These are phyloP conservation scores for Procambarus clarkii DNA, from an alignment of 1,140 invertebrate genomes.

Conservation along the genomic window DNA sequence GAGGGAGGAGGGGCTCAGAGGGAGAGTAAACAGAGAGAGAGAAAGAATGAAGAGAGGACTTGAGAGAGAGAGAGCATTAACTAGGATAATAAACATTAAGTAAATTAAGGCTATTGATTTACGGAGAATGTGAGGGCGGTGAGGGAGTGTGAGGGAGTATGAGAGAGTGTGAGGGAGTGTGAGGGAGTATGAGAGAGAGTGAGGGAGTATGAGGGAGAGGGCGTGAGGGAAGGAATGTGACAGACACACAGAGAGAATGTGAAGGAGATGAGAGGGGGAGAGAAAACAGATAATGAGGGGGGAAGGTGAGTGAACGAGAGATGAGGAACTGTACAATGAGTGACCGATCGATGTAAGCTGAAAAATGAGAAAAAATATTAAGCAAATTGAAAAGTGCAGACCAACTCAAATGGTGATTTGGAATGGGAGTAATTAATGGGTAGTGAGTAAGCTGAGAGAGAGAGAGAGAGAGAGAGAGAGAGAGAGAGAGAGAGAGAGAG, in stretches of 20 bases:
- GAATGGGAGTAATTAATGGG: background rate
- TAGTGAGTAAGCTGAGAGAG: background rate
- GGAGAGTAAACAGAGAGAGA: background rate
- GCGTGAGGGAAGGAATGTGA: background rate
- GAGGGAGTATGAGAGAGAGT: background rate
- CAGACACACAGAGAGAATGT: too few relatives aligned
- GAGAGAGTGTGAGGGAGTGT: too few relatives aligned
- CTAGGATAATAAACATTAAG: too few relatives aligned
- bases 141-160: too few relatives aligned
- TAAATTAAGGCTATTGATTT: too few relatives aligned
- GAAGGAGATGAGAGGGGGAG: background rate
- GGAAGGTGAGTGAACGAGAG: background rate
- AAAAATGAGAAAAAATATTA: background rate
- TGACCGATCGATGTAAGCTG: background rate
- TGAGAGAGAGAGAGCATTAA: too few relatives aligned
- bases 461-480: slow-evolving; percentile 6
- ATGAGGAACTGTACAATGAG: background rate
- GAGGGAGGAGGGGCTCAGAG: background rate
- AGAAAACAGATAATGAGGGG: background rate
- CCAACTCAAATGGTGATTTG: background rate
- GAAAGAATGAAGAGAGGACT: background rate
- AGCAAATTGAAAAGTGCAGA: background rate
- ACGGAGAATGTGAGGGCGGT: too few relatives aligned
- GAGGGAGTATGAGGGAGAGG: background rate
- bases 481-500: slow-evolving; percentile 5